These are phyloP conservation scores for Drosophila vallismaia DNA, from an alignment of 2,888 invertebrate genomes.

Conservation along the genomic window DNA sequence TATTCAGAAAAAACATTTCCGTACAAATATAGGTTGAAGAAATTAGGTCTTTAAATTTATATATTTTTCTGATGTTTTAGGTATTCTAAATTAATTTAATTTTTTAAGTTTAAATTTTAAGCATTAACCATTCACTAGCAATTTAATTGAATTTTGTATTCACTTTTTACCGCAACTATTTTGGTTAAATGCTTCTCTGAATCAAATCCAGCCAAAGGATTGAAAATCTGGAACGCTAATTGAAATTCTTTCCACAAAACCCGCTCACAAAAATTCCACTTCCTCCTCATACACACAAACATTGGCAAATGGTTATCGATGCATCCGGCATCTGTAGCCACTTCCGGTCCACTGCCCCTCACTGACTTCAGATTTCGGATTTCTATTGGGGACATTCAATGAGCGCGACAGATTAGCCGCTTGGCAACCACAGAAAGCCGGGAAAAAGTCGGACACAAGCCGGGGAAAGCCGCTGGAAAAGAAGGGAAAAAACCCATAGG, in stretches of 20 bases:
- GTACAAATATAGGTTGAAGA: not conserved
- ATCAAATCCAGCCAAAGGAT: constrained; percentile 7
- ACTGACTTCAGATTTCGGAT: constrained; percentile 14
- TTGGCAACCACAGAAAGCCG: constrained; percentile 36
- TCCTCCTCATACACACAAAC: not conserved
- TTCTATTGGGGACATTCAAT: constrained; percentile 52
- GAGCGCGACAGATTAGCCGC: constrained; percentile 68
- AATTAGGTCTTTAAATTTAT: not conserved
- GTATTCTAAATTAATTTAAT: too few relatives aligned
- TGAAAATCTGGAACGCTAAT: constrained; percentile 49
- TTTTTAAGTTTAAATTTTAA: too few relatives aligned
- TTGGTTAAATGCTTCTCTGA: constrained; percentile 38
- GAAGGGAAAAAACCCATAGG: not conserved
- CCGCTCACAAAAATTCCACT: constrained; percentile 1
- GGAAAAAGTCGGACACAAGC: not conserved
- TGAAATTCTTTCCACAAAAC: constrained; percentile 58
- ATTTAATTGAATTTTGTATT: not conserved
- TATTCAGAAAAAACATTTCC: constrained; percentile 19
- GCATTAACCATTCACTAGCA: too few relatives aligned
- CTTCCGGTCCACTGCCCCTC: constrained; percentile 57
- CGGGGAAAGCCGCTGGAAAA: constrained; percentile 39
- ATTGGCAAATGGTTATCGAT: constrained; percentile 73
- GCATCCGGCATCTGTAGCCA: constrained; percentile 71
- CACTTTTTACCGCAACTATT: constrained; percentile 10
- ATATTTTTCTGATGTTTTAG: too few relatives aligned